These are phyloP conservation scores for Drosophila auraria DNA, from an alignment of 1,140 invertebrate species.

Conservation along the genomic window DNA sequence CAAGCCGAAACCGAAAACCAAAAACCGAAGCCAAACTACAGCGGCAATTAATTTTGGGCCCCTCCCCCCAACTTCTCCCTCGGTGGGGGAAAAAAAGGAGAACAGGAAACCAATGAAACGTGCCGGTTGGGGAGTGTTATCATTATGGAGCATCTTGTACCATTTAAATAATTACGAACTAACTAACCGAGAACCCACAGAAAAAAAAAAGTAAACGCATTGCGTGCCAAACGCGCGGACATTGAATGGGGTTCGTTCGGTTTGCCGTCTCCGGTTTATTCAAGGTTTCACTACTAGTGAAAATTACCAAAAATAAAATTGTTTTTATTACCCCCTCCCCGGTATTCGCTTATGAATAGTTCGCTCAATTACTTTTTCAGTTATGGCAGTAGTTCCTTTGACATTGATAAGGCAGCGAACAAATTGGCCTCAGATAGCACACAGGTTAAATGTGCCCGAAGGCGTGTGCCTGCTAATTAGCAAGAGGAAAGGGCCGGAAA, in stretches of 20 bases:
- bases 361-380: slow-evolving; percentile 22
- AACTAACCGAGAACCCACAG: slow-evolving; percentile 45
- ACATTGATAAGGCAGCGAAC: slow-evolving; percentile 32
- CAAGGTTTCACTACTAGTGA: slow-evolving; percentile 1
- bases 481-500: not conserved
- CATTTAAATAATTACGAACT: slow-evolving; percentile 76
- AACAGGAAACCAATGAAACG: slow-evolving; percentile 58
- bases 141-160: slow-evolving; percentile 71
- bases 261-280: not conserved
- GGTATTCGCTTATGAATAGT: slow-evolving; percentile 48
- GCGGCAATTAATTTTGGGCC: slow-evolving; percentile 70
- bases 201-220: slow-evolving; percentile 28
- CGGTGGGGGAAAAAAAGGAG: not conserved
- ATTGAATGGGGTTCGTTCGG: slow-evolving; percentile 25
- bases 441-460: slow-evolving; percentile 18
- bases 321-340: slow-evolving; percentile 31
- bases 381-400: slow-evolving; percentile 14
- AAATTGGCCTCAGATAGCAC: slow-evolving; percentile 34
- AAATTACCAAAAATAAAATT: slow-evolving; percentile 48
- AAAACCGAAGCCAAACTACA: slow-evolving; percentile 61
- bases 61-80: slow-evolving; percentile 14
- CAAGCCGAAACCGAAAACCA: slow-evolving; percentile 26
- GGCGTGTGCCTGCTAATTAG: slow-evolving; percentile 11
- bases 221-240: slow-evolving; percentile 41
- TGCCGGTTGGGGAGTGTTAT: slow-evolving; percentile 56